Base-by-base conservation (phyloP, 2,888 invertebrate species). In the Nezara viridula region DNA sequence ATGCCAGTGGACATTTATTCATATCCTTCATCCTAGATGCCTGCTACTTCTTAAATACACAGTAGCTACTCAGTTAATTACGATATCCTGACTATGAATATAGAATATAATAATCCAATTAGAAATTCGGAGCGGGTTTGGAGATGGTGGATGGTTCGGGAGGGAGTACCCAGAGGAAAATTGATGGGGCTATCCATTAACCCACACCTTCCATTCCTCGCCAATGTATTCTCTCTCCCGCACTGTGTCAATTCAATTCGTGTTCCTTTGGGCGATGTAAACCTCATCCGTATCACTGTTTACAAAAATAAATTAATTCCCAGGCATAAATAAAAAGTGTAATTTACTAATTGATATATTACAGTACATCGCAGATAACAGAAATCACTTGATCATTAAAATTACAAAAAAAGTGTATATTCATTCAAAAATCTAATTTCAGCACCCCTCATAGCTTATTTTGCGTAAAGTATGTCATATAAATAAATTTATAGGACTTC, bases 171-270 rank as follows among this genome's bases (percentile, higher is more conserved):
- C 44, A 21, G 44, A 2, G 4, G 2, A n/a, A 44, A 47, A 81
- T 81, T 81, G 81, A 81, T 81, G 81, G 81, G 6, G 1, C 44
- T 44, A 81, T 81, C 81, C 81, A 81, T 81, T 81, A 2, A 16
- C n/a, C 24, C 40, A 5, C 81, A 21, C 44, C 16, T 40, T 24
- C 81, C 81, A 24, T 10, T 9, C 27, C 27, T 24, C 50, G n/a
- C 24, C 55, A 6, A 27, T 60, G 60, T 77, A 37, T 47, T 40
- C 40, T 44, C 81, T 14, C 6, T 3, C 9, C 16, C 9, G 16
- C 10, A 1, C 24, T 81, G 7, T 44, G 44, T 81, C 44, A 10
- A 24, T 44, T 81, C 81, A 44, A 44, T 81, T 44, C 5, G 10
- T 81, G n/a, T 81, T 40, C 44, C 2, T 7, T 21, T 37, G 37